Percentiles rank a stretch among this genome's conserved stretches.
phyloP scores from a whole-genome alignment of 2,888 invertebrate species.

The Kuschelorhynchus macadamiae region DNA sequence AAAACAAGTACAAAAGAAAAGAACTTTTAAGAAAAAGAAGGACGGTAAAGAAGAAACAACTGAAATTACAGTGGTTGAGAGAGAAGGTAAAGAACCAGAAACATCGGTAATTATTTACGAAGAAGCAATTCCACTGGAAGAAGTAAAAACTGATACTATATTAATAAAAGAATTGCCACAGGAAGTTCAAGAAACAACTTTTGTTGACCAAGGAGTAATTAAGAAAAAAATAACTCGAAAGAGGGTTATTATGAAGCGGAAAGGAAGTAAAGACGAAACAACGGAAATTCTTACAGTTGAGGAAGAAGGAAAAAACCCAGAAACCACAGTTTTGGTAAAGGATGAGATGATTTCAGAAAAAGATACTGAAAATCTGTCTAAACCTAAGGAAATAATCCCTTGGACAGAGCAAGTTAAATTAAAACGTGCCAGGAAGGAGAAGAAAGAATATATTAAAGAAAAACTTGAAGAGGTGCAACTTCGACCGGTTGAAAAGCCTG shows the following conservation, averaged over 20 bases:
- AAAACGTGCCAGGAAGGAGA: background rate
- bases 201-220: constrained; percentile 53
- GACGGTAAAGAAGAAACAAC: constrained; percentile 64
- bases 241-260: constrained; percentile 68
- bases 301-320: constrained; percentile 53
- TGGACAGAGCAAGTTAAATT: constrained; percentile 14
- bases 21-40: constrained; percentile 58
- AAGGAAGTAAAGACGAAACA: constrained; percentile 64
- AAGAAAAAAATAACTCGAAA: constrained; percentile 54
- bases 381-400: constrained; percentile 53
- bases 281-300: constrained; percentile 61
- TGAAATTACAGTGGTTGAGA: constrained; percentile 66
- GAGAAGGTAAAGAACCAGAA: constrained; percentile 66
- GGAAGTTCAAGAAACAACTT: constrained; percentile 57
- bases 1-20: constrained; percentile 65
- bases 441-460: too few relatives aligned
- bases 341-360: constrained; percentile 55
- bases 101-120: constrained; percentile 54
- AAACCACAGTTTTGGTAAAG: constrained; percentile 58
- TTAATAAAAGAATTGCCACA: constrained; percentile 57
- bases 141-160: constrained; percentile 15
- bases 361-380: constrained; percentile 46
- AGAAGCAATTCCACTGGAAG: constrained; percentile 52
- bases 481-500: constrained; percentile 21
- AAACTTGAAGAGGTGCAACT: constrained; percentile 38